Conservation (phyloP, 2,888 invertebrate species). For the Spisula solida region DNA sequence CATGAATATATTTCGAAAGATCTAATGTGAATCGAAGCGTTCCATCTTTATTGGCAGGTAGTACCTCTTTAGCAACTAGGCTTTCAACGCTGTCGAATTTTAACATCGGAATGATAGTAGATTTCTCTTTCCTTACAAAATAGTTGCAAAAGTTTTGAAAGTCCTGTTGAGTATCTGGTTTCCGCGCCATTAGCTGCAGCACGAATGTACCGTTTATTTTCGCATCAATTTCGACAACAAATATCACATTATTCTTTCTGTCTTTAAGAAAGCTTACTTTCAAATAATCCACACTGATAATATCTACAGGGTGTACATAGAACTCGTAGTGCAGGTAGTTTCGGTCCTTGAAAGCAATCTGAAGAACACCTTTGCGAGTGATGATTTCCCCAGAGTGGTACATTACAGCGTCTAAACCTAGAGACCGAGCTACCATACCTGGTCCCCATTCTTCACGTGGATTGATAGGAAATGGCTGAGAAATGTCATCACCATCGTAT, state of each 20-base stretch:
- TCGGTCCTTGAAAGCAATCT: slow-evolving; percentile 55
- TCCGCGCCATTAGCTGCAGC: slow-evolving; percentile 54
- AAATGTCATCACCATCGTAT: slow-evolving; percentile 36
- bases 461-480: slow-evolving; percentile 55
- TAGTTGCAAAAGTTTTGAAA: slow-evolving; percentile 66
- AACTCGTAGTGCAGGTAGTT: slow-evolving; percentile 48
- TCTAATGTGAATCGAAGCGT: slow-evolving; percentile 48
- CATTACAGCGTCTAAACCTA: slow-evolving; percentile 53
- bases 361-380: slow-evolving; percentile 50
- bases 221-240: slow-evolving; percentile 65
- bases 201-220: slow-evolving; percentile 46
- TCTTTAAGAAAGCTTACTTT: slow-evolving; percentile 63
- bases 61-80: neutral
- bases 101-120: slow-evolving; percentile 23
- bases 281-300: slow-evolving; percentile 32
- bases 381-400: slow-evolving; percentile 62
- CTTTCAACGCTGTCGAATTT: slow-evolving; percentile 32
- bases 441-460: slow-evolving; percentile 70
- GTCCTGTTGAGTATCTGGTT: slow-evolving; percentile 21
- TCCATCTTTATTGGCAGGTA: slow-evolving; percentile 55
- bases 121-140: slow-evolving; percentile 49
- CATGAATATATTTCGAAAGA: slow-evolving; percentile 33
- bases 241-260: slow-evolving; percentile 59
- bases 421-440: slow-evolving; percentile 42
- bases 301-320: slow-evolving; percentile 43